Percentiles rank a stretch among this genome's conserved stretches.
These are phyloP conservation scores for Corythaeola cristata DNA, from an alignment of 2,113 vertebrate species.

Conservation along the genomic window DNA sequence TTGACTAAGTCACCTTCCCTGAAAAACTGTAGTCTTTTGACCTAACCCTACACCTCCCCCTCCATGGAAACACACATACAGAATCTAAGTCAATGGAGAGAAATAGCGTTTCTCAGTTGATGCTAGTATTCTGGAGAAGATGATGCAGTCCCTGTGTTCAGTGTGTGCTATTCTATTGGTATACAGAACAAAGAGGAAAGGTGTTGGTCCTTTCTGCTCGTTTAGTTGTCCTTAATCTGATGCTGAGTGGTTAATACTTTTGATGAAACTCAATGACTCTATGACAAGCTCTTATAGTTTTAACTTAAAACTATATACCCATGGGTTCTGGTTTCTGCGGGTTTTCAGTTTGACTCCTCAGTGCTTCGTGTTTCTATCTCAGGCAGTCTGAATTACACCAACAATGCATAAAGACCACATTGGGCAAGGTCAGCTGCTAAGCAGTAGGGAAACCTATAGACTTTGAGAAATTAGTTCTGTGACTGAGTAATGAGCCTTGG, in stretches of 20 bases:
- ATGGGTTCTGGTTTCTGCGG: neutral
- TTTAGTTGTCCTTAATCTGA: neutral
- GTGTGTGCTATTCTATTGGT: neutral
- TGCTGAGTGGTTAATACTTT: neutral
- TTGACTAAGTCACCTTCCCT: neutral
- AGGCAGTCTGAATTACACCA: neutral
- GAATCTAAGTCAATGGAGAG: neutral
- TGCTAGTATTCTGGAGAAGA: neutral
- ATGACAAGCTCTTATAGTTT: neutral
- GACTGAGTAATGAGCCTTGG: conserved; percentile 36
- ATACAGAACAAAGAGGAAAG: neutral
- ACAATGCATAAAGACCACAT: neutral
- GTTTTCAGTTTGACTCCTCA: neutral
- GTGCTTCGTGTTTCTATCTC: neutral
- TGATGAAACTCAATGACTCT: neutral
- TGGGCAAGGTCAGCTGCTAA: conserved; percentile 21
- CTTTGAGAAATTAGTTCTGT: conserved; percentile 29
- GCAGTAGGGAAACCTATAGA: neutral
- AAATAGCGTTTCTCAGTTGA: neutral
- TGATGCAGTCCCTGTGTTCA: neutral
- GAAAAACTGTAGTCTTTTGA: neutral
- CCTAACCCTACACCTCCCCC: neutral
- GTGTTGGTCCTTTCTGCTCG: neutral
- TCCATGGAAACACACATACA: neutral
- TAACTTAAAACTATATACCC: neutral